phyloP scores from a whole-genome alignment of 1,140 invertebrate genomes.

The Drosophila nebulosa region DNA sequence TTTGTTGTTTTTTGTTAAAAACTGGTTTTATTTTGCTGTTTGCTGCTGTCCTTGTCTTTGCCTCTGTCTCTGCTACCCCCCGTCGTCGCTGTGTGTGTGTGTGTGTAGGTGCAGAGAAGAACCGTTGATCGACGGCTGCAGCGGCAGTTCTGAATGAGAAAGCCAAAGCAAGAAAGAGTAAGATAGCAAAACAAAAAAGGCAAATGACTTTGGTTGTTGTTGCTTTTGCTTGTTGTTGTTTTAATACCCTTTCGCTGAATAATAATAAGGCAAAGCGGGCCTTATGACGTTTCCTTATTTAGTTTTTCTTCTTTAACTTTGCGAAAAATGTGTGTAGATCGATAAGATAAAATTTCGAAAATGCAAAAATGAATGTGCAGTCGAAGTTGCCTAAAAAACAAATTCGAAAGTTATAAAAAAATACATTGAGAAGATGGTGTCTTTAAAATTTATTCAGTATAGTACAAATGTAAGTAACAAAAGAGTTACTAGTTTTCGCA shows the following conservation, averaged over 20 bases:
- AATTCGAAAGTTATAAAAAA: too few relatives aligned
- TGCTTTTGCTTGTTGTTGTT: slow-evolving; percentile 33
- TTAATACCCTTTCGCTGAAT: too few relatives aligned
- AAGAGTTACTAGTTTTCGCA: not conserved
- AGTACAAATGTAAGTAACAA: too few relatives aligned
- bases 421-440: too few relatives aligned
- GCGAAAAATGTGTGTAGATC: too few relatives aligned
- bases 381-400: too few relatives aligned
- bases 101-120: slow-evolving; percentile 35
- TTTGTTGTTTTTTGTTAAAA: slow-evolving; percentile 44
- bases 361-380: too few relatives aligned
- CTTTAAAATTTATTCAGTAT: too few relatives aligned
- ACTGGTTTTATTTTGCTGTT: slow-evolving; percentile 51
- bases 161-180: slow-evolving; percentile 9
- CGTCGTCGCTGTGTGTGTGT: not conserved
- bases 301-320: too few relatives aligned
- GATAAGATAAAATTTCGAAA: too few relatives aligned
- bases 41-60: slow-evolving; percentile 19
- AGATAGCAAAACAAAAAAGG: slow-evolving; percentile 44
- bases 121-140: slow-evolving; percentile 40
- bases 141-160: slow-evolving; percentile 8
- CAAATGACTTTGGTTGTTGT: slow-evolving; percentile 53
- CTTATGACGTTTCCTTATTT: too few relatives aligned
- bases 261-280: too few relatives aligned
- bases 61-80: not conserved